Base-by-base conservation (phyloP, 2,797 vertebrate genomes). In the Propithecus perrieri region DNA sequence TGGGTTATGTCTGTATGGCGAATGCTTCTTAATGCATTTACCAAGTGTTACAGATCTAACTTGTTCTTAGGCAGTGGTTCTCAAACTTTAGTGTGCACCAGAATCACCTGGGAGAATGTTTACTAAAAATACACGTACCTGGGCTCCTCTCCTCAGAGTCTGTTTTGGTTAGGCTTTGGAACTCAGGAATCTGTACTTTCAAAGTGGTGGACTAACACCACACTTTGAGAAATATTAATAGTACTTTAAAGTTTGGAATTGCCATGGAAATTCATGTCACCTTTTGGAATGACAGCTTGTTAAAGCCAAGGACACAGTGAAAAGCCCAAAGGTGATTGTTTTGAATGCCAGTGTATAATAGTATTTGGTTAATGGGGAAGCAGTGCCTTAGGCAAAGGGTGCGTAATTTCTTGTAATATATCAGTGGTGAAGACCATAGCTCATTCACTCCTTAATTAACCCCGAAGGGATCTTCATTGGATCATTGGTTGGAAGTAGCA, bases 191-290 rank as follows among this genome's bases (percentile, higher is more conserved):
- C 20, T 87, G 28, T 9, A 85, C 9, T 88, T 95, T 74, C 17
- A 17, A 65, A 65, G 15, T 65, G 22, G 53, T 65, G 17, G 13
- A 41, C 35, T 78, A 55, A 94, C 12, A 75, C 9, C 1, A n/a
- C 24, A 84, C 43, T 69, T 93, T 59, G 53, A 95, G 87, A 93
- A 96, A 79, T 57, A 57, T 57, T 57, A 57, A 57, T 5, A 74
- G 43, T 86, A 30, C 53, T 97, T 86, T 84, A 26, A 90, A 88
- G 43, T 76, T 85, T 94, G 85, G 18, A 90, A 50, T 67, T 91
- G 2, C 28, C 61, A 4, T 96, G 53, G 84, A 83, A 89, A 88
- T 88, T 86, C 55, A 48, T 13, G 50, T 24, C 71, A 53, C 38
- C 38, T 80, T 96, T 59, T 78, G 35, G 43, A 93, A 92, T 74